These are phyloP conservation scores for Eugnorisma glareosa DNA, from an alignment of 2,888 invertebrate genomes.

Conservation along the genomic window DNA sequence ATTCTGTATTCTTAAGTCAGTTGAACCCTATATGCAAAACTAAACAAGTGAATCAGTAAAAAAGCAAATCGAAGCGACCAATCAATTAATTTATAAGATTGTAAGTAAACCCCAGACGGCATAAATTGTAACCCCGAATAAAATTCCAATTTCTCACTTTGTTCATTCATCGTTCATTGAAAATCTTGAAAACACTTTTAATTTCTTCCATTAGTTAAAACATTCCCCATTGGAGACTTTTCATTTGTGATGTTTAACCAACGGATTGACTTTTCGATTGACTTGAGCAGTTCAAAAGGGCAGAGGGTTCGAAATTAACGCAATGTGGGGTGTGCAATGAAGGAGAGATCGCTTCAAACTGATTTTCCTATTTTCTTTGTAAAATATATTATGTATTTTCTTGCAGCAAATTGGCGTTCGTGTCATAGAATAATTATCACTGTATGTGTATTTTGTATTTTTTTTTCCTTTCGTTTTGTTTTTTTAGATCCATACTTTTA, in stretches of 20 bases:
- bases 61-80: constrained; percentile 58
- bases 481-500: too few relatives aligned
- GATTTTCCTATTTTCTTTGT: constrained; percentile 86
- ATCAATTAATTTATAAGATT: constrained; percentile 72
- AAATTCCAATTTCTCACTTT: constrained; percentile 76
- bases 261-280: constrained; percentile 89
- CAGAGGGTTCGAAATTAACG: constrained; percentile 86
- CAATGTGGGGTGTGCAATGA: constrained; percentile 86
- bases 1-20: constrained; percentile 19
- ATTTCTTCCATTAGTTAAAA: constrained; percentile 89
- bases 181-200: constrained; percentile 87
- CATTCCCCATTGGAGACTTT: constrained; percentile 87
- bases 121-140: constrained; percentile 68
- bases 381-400: constrained; percentile 75
- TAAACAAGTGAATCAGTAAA: constrained; percentile 64
- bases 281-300: constrained; percentile 89
- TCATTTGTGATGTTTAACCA: constrained; percentile 90
- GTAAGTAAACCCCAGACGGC: constrained; percentile 66
- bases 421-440: constrained; percentile 38
- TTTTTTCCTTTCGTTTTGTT: too few relatives aligned
- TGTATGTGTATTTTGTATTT: neutral
- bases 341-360: constrained; percentile 85
- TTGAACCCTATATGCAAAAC: constrained; percentile 27
- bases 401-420: constrained; percentile 52
- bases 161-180: constrained; percentile 74